These are phyloP conservation scores for Rhabdomys dilectus DNA, from an alignment of 2,113 vertebrate genomes.

Conservation along the genomic window DNA sequence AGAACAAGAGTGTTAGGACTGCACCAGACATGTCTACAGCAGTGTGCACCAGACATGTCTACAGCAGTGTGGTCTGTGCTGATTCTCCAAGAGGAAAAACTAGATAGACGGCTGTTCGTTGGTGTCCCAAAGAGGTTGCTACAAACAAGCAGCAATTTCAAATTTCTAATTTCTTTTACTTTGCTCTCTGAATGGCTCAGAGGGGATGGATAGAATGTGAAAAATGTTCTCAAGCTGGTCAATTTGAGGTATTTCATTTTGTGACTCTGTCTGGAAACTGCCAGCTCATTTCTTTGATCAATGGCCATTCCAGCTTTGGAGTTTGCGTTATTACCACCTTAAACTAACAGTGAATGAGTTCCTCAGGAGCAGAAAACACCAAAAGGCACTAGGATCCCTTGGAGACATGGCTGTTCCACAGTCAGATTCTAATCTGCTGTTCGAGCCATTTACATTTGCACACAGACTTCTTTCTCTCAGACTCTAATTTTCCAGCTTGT, in stretches of 20 bases:
- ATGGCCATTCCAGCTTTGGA: slow-evolving; percentile 53
- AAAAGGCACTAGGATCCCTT: not conserved
- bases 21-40: not conserved
- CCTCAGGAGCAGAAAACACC: not conserved
- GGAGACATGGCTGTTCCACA: not conserved
- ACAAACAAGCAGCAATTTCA: slow-evolving; percentile 78
- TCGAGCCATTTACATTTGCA: not conserved
- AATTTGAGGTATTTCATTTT: slow-evolving; percentile 79
- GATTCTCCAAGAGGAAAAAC: slow-evolving; percentile 51
- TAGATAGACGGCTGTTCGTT: slow-evolving; percentile 63
- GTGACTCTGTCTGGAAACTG: slow-evolving; percentile 66
- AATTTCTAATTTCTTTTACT: slow-evolving; percentile 81
- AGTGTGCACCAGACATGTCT: not conserved
- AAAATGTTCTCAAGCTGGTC: slow-evolving; percentile 70
- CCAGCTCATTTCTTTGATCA: slow-evolving; percentile 78
- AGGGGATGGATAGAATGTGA: slow-evolving; percentile 73
- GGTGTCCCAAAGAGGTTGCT: slow-evolving; percentile 69
- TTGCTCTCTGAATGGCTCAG: slow-evolving; percentile 76
- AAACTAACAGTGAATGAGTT: slow-evolving; percentile 69
- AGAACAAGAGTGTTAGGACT: not conserved
- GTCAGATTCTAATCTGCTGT: not conserved
- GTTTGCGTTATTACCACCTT: slow-evolving; percentile 67
- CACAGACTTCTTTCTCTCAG: not conserved
- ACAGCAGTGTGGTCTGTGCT: not conserved
- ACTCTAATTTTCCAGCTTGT: not conserved